A percentile compares a stretch with the other conserved stretches of the same genome.
These are phyloP conservation scores for Diphyllodes magnificus DNA, from an alignment of 2,113 vertebrate species.

Conservation along the genomic window DNA sequence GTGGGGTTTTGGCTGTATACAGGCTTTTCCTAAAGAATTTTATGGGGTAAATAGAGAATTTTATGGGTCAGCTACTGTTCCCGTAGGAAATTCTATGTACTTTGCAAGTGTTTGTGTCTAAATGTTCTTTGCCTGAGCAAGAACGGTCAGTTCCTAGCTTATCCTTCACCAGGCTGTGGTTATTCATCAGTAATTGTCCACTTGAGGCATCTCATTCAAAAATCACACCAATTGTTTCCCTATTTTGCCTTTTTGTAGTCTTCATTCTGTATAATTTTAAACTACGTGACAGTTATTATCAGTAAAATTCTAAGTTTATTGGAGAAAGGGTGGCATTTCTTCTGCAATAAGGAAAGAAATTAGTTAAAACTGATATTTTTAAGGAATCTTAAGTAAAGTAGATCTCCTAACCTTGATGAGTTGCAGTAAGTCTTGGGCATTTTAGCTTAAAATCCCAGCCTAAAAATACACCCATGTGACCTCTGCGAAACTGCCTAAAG, in stretches of 20 bases:
- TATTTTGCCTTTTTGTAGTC: background rate
- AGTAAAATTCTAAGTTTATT: background rate
- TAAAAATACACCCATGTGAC: background rate
- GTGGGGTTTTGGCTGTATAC: accelerated
- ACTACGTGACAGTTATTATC: background rate
- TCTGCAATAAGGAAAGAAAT: background rate
- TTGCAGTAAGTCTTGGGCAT: background rate
- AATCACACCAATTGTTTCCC: background rate
- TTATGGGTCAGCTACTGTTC: background rate
- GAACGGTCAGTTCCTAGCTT: background rate
- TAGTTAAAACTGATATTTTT: background rate
- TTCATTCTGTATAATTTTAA: background rate
- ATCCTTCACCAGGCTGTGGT: background rate
- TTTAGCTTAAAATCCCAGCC: background rate
- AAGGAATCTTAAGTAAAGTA: background rate
- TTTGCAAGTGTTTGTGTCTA: background rate
- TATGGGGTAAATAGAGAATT: background rate
- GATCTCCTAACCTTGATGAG: background rate
- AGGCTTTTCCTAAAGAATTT: background rate
- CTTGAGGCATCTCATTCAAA: background rate
- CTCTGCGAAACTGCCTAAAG: background rate
- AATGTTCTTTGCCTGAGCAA: background rate
- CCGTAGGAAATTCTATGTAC: background rate
- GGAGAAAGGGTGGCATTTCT: background rate
- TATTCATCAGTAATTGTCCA: background rate